Evolutionary conservation across 2,113 vertebrate genomes (phyloP).

Genomic region (Chelonoidis abingdonii): DNA sequence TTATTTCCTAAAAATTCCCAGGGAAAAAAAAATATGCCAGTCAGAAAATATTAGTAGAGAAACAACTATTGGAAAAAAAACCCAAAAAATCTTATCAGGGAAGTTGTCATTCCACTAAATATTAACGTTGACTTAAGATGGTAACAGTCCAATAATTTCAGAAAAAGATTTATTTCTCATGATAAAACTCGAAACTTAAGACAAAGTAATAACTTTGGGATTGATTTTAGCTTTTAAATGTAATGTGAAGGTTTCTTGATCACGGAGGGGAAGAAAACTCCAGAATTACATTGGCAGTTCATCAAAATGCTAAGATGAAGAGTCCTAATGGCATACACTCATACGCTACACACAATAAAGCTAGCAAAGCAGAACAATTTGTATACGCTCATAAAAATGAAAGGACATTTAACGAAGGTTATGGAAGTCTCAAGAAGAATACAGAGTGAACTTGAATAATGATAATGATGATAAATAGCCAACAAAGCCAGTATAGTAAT

Average conservation of each 20-base stretch:
- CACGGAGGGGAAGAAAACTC: neutral
- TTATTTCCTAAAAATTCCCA: neutral
- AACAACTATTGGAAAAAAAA: neutral
- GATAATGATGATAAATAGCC: neutral
- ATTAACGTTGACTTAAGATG: neutral
- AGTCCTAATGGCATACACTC: neutral
- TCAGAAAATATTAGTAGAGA: neutral
- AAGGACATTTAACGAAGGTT: constrained; percentile 14
- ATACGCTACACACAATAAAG: neutral
- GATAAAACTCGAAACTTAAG: neutral
- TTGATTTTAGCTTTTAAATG: constrained; percentile 21
- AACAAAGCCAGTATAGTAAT: neutral
- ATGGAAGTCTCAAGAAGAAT: neutral
- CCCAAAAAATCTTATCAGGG: neutral
- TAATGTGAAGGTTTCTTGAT: neutral
- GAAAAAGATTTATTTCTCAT: neutral
- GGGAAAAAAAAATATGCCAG: neutral
- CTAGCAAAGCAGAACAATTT: constrained; percentile 13
- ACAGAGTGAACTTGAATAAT: constrained; percentile 1
- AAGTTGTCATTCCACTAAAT: neutral
- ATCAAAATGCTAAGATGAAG: constrained; percentile 45
- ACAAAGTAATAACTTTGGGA: neutral
- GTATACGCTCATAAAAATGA: neutral
- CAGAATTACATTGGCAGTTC: neutral
- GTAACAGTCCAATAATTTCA: neutral